These are phyloP conservation scores for Paragorgia papillata DNA, from an alignment of 92 coral and sea anemone species.

Conservation along the genomic window DNA sequence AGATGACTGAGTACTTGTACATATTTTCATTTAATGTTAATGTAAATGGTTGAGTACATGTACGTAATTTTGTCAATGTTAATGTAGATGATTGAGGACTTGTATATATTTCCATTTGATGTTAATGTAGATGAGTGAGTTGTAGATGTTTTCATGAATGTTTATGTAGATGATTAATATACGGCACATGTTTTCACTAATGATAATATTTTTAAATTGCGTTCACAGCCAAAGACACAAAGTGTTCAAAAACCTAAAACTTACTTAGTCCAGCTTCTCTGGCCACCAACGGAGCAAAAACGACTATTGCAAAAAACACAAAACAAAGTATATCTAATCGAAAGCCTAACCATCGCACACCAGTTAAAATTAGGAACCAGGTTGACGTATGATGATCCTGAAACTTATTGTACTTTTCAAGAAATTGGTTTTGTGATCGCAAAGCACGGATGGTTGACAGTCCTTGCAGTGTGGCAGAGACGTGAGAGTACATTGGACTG, in stretches of 20 bases:
- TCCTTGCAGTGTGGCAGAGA: constrained; percentile 87
- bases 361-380: constrained; percentile 79
- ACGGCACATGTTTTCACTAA: no score
- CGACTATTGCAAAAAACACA: constrained; percentile 66
- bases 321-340: constrained; percentile 74
- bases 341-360: constrained; percentile 78
- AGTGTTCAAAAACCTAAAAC: neutral
- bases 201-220: no score
- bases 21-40: no score
- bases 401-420: constrained; percentile 57
- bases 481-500: constrained; percentile 92
- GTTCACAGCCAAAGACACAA: neutral
- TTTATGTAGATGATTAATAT: no score
- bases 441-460: constrained; percentile 82
- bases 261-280: constrained; percentile 19
- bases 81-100: no score
- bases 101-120: no score
- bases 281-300: constrained; percentile 63
- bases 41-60: no score
- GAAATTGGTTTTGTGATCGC: constrained; percentile 65
- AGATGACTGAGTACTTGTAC: no score
- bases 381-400: constrained; percentile 90
- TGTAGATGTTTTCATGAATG: no score
- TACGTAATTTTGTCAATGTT: no score
- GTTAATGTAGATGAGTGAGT: no score